Conservation (phyloP, 2,797 vertebrate genomes). For the Aratinga solstitialis region DNA sequence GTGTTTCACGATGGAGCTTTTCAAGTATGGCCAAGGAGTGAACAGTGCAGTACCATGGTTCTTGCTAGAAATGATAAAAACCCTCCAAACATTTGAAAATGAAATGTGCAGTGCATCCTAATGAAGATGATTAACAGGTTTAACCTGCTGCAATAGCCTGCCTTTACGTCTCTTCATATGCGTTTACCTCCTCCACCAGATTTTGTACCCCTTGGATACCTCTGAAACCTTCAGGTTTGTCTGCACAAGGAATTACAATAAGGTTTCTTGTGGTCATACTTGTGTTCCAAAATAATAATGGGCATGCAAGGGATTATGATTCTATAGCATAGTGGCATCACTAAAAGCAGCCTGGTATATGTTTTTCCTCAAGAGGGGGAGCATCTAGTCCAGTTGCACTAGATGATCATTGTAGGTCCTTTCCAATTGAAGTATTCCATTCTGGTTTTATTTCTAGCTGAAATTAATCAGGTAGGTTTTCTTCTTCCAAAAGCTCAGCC, state of each 20-base stretch:
- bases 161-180: neutral
- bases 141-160: constrained; percentile 32
- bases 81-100: constrained; percentile 20
- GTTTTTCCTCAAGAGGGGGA: neutral
- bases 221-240: neutral
- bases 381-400: neutral
- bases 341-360: neutral
- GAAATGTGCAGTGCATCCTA: constrained; percentile 13
- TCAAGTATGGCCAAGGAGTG: neutral
- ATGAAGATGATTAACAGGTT: constrained; percentile 53
- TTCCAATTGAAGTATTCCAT: neutral
- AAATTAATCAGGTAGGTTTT: neutral
- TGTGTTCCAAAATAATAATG: neutral
- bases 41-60: neutral
- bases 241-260: neutral
- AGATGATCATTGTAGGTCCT: neutral
- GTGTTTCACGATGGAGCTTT: neutral
- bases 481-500: neutral
- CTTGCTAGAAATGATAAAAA: neutral
- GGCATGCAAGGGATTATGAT: neutral
- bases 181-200: neutral
- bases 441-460: neutral
- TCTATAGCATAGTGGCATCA: neutral
- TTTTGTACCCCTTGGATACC: neutral
- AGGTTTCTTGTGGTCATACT: neutral